Evolutionary conservation across 2,113 vertebrate genomes (phyloP), one percentile per base, ranked within the genome.

Genomic region (Probosciger aterrimus): DNA sequence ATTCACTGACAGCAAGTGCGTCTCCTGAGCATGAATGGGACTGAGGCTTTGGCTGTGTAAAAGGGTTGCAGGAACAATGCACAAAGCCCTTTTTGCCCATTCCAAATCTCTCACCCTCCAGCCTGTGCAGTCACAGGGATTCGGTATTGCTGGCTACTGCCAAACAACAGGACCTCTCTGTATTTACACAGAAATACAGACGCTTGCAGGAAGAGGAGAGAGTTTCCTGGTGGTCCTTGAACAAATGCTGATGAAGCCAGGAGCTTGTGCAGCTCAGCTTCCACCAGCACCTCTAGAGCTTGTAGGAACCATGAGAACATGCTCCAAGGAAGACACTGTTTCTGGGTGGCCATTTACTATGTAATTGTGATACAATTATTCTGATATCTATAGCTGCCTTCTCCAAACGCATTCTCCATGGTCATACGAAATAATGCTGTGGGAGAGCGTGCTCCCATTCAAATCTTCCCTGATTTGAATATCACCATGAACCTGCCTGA

Each of bases 171-270:
- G 60, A 57, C 47, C 60, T 69, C 67, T 49, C 63, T 69, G 65
- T 90, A 59, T 82, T 91, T 89, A 79, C 82, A 76, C 52, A 52
- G 69, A 95, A 95, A 57, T 46, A 69, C n/a, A 57, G 52, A 68
- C 0, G 14, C 52, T 52, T 64, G 60, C 69, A 64, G 70, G 77
- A 89, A 82, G 68, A 83, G 53, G 82, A 52, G 31, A 75, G 82
- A 86, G 47, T 80, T 91, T 93, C 67, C 31, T 0, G 0, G 63
- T 94, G 94, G 93, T 95, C 89, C 94, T 64, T 93, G 81, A 86
- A 67, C 86, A 97, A 95, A 95, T 33, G 86, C 25, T 5, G 13
- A 90, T 30, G 90, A 91, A 95, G 78, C 25, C 84, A 92, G 75
- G 52, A 89, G 59, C 84, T 85, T 70, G 78, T 59, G 67, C 67